These are phyloP conservation scores for Plebejus anna DNA, from an alignment of 2,888 invertebrate genomes.

Conservation along the genomic window DNA sequence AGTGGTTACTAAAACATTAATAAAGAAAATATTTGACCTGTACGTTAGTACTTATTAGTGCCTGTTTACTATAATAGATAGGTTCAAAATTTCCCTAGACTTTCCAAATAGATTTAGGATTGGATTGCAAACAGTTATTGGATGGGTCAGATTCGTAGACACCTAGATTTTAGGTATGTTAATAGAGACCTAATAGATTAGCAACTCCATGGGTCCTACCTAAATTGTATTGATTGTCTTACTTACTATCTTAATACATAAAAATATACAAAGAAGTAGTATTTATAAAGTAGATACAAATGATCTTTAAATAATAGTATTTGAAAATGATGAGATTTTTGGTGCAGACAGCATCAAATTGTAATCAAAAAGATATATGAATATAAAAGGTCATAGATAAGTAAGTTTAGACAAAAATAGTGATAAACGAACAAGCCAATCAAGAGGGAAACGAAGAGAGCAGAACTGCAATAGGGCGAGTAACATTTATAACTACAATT, in stretches of 20 bases:
- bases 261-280: not conserved
- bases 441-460: constrained; percentile 61
- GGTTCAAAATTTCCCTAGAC: constrained; percentile 24
- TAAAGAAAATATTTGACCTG: constrained; percentile 71
- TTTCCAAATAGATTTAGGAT: constrained; percentile 13
- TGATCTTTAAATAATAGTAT: not conserved
- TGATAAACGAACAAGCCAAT: constrained; percentile 59
- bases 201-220: constrained; percentile 71
- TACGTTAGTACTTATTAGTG: constrained; percentile 70
- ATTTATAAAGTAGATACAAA: not conserved
- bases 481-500: constrained; percentile 68
- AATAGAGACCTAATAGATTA: constrained; percentile 65
- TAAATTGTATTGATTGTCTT: constrained; percentile 15
- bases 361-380: not conserved
- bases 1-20: constrained; percentile 45
- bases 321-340: not conserved
- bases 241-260: not conserved
- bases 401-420: constrained; percentile 43
- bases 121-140: constrained; percentile 43
- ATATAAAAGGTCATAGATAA: not conserved
- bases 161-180: constrained; percentile 66
- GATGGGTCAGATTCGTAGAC: constrained; percentile 73
- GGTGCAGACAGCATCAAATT: not conserved
- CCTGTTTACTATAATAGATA: constrained; percentile 59
- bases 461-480: constrained; percentile 73